A percentile compares a stretch with the other conserved stretches of the same genome.
phyloP scores from a whole-genome alignment of 2,113 vertebrate genomes.

The Lethenteron reissneri region DNA sequence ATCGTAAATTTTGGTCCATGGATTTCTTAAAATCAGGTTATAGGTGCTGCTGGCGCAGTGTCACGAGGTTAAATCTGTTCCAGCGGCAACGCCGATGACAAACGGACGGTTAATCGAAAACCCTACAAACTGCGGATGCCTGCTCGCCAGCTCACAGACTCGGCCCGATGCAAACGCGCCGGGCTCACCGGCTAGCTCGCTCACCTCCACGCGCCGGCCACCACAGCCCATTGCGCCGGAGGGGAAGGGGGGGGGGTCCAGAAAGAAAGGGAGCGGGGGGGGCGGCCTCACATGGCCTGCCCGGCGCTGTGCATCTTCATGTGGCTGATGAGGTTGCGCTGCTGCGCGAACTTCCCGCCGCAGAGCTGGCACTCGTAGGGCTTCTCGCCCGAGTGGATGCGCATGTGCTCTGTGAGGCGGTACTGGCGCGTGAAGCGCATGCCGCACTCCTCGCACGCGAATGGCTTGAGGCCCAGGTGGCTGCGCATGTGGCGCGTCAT shows the following conservation, averaged over 20 bases:
- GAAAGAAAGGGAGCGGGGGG: background rate
- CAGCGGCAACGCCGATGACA: too few species aligned
- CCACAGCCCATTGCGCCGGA: background rate
- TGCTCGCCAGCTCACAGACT: too few species aligned
- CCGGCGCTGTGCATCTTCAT: conserved; percentile 95
- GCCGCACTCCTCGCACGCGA: conserved; percentile 84
- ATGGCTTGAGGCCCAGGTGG: conserved; percentile 90
- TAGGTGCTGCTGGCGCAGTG: too few species aligned
- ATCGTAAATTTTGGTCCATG: too few species aligned
- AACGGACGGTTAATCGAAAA: too few species aligned
- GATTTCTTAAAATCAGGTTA: too few species aligned
- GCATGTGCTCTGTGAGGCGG: conserved; percentile 96
- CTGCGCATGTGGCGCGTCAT: conserved; percentile 99
- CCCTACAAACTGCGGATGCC: too few species aligned
- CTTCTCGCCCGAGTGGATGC: conserved; percentile 96
- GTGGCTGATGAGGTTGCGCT: conserved; percentile 98
- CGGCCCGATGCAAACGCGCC: too few species aligned
- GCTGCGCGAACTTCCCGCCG: conserved; percentile 94
- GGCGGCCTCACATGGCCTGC: background rate
- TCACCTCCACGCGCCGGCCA: too few species aligned
- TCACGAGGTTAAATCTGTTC: too few species aligned
- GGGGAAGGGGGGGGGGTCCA: background rate
- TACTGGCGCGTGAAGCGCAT: conserved; percentile 99
- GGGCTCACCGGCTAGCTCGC: too few species aligned
- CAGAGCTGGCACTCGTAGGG: conserved; percentile 96